Percentiles rank a stretch among this genome's conserved stretches.
Evolutionary conservation across 2,113 vertebrate genomes (phyloP).

Genomic region (Gavialis gangeticus): DNA sequence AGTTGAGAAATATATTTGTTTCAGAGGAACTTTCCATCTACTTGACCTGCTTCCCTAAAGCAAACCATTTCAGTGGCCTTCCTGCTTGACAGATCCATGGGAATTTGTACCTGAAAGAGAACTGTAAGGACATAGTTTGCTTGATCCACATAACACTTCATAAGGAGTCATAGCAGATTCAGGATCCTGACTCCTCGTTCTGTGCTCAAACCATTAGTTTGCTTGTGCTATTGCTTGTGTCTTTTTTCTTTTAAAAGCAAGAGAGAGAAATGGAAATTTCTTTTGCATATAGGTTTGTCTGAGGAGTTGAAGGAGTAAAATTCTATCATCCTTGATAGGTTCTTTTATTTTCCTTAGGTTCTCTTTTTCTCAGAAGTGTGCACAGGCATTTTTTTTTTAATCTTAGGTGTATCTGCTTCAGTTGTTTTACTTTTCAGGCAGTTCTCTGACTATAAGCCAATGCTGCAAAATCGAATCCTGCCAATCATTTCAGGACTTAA

Average conservation of each 20-base stretch:
- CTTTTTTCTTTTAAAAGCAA: background rate
- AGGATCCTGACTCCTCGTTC: background rate
- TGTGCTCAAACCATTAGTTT: background rate
- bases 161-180: background rate
- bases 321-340: background rate
- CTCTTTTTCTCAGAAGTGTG: slow-evolving; percentile 9
- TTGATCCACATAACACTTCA: background rate
- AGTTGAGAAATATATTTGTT: slow-evolving; percentile 15
- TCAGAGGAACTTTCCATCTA: background rate
- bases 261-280: background rate
- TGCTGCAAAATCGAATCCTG: slow-evolving; percentile 63
- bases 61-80: background rate
- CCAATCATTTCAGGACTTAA: slow-evolving; percentile 66
- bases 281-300: accelerated
- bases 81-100: background rate
- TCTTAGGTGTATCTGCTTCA: slow-evolving; percentile 47
- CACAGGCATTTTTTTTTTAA: slow-evolving; percentile 54
- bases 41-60: background rate
- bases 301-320: slow-evolving; percentile 2
- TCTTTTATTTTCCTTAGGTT: slow-evolving; percentile 37
- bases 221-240: background rate
- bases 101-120: background rate
- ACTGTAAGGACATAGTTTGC: background rate
- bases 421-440: slow-evolving; percentile 64
- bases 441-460: slow-evolving; percentile 67